A percentile compares a stretch with the other conserved stretches of the same genome.
phyloP scores from a whole-genome alignment of 2,113 vertebrate species.

The Gopherus evgoodei region DNA sequence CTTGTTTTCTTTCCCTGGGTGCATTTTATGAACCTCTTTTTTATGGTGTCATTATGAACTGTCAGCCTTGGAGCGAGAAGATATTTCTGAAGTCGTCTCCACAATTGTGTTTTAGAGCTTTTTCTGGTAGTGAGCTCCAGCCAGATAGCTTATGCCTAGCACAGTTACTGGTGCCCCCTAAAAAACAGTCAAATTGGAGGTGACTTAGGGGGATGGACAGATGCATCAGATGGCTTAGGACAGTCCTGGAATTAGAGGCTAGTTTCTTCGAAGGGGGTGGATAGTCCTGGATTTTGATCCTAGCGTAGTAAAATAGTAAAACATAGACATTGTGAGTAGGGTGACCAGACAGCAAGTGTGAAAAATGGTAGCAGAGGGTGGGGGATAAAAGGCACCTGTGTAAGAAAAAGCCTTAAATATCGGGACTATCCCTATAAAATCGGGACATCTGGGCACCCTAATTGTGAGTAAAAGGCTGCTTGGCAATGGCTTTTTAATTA shows the following conservation, averaged over 20 bases:
- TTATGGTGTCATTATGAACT: constrained; percentile 56
- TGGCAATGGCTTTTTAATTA: not conserved
- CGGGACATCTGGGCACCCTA: too few species aligned
- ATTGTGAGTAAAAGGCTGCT: not conserved
- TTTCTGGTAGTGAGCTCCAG: not conserved
- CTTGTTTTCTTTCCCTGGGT: constrained; percentile 53
- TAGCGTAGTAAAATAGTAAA: not conserved
- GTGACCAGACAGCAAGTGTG: too few species aligned
- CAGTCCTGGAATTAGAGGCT: not conserved
- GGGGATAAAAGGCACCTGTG: too few species aligned
- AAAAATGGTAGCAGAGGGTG: too few species aligned
- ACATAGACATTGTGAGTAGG: not conserved
- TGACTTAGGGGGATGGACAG: not conserved
- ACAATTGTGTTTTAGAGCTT: not conserved
- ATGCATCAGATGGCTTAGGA: not conserved
- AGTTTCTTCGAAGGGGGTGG: not conserved
- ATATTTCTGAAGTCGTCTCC: constrained; percentile 30
- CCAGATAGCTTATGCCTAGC: accelerated
- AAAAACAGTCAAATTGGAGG: not conserved
- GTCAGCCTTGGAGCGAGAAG: not conserved
- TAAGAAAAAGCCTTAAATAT: too few species aligned
- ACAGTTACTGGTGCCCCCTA: not conserved
- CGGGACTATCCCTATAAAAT: too few species aligned
- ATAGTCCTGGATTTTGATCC: not conserved
- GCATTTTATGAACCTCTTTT: constrained; percentile 48